A percentile compares a stretch with the other conserved stretches of the same genome.
Evolutionary conservation across 2,113 vertebrate genomes (phyloP).

Genomic region (Spea multiplicata): DNA sequence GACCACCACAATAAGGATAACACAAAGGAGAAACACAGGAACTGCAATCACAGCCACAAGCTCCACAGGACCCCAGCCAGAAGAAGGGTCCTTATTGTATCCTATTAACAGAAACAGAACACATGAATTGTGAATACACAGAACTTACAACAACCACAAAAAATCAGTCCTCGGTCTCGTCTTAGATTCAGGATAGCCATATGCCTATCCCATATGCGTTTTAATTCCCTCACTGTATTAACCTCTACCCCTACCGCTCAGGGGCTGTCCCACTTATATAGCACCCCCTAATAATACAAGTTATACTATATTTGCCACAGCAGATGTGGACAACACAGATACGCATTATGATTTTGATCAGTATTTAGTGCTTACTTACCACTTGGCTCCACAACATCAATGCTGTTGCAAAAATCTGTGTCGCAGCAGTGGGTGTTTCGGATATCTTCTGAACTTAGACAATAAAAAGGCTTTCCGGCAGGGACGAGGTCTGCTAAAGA

Average conservation of each 20-base stretch:
- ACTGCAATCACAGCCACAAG: conserved; percentile 91
- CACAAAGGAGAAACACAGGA: conserved; percentile 87
- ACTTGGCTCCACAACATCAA: conserved; percentile 82
- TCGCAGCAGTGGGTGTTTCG: conserved; percentile 97
- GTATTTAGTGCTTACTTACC: conserved; percentile 65
- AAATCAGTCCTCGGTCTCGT: too few species aligned
- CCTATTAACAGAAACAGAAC: conserved; percentile 52
- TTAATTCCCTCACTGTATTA: too few species aligned
- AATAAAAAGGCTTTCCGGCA: conserved; percentile 91
- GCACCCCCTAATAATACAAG: too few species aligned
- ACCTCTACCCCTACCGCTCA: too few species aligned
- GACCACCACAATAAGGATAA: conserved; percentile 85
- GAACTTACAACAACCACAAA: too few species aligned
- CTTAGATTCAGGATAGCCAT: too few species aligned
- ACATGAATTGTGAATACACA: neutral
- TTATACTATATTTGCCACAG: too few species aligned
- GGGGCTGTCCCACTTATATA: too few species aligned
- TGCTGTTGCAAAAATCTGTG: conserved; percentile 92
- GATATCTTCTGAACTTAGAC: conserved; percentile 84
- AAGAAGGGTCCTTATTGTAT: conserved; percentile 62
- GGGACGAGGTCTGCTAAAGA: conserved; percentile 77
- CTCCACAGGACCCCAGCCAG: conserved; percentile 90
- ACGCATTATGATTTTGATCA: too few species aligned
- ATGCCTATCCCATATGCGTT: too few species aligned
- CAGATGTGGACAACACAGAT: too few species aligned